Percentiles rank a stretch among this genome's conserved stretches.
These are phyloP conservation scores for Stichodactyla mertensii DNA, from an alignment of 64 coral and sea anemone genomes.

Conservation along the genomic window DNA sequence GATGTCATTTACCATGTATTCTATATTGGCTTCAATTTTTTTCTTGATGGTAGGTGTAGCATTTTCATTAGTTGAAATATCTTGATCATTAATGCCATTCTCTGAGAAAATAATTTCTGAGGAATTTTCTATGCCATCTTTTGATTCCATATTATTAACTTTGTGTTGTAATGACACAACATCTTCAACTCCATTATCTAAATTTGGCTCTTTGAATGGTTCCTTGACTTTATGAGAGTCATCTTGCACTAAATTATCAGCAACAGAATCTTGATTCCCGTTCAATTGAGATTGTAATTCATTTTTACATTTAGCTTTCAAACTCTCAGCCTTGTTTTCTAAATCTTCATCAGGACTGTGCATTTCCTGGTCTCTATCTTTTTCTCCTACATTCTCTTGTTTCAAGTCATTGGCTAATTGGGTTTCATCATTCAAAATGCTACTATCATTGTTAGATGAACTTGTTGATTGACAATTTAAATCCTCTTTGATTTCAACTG, in stretches of 20 bases:
- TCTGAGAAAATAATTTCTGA: not conserved
- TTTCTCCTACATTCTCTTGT: not conserved
- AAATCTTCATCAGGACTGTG: not conserved
- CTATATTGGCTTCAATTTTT: not conserved
- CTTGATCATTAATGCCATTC: not conserved
- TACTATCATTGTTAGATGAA: not conserved
- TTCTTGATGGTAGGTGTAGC: not conserved
- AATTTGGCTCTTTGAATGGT: not conserved
- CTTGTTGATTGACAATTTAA: slow-evolving; percentile 1
- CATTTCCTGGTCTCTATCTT: not conserved
- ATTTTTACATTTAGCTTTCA: not conserved
- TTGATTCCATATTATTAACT: not conserved
- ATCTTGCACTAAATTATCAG: not conserved
- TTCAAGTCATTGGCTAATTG: not conserved
- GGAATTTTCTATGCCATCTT: not conserved
- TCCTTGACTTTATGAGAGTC: not conserved
- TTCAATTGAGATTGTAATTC: not conserved
- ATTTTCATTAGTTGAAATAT: not conserved
- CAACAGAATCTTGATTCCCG: not conserved
- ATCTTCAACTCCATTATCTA: not conserved
- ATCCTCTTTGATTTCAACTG: not conserved
- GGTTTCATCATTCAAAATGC: not conserved
- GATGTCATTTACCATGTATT: not conserved
- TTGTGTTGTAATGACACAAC: not conserved
- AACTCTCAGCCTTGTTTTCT: not conserved